Conservation (phyloP, 1,140 invertebrate species). For the Calliphora vicina region DNA sequence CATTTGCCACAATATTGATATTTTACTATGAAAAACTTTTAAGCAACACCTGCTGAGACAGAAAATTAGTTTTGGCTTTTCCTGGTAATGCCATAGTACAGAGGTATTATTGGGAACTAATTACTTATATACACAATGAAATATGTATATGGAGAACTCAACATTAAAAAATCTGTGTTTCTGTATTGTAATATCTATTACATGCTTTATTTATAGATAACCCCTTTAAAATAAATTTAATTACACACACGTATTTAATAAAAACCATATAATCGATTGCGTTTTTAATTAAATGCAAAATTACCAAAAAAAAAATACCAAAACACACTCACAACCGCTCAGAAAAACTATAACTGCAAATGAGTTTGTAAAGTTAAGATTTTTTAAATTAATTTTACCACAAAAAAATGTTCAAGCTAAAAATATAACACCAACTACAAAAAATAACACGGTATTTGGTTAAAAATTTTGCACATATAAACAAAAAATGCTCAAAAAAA, state of each 20-base stretch:
- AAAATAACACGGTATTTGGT: neutral
- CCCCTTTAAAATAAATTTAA: neutral
- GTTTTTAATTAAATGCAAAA: neutral
- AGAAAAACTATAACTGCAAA: too few relatives aligned
- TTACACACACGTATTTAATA: neutral
- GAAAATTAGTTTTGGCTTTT: too few relatives aligned
- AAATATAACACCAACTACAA: neutral
- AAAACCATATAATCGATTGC: neutral
- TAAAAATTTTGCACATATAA: neutral
- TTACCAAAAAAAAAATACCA: neutral
- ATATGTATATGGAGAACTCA: too few relatives aligned
- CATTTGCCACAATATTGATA: too few relatives aligned
- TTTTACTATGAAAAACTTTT: too few relatives aligned
- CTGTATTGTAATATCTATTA: too few relatives aligned
- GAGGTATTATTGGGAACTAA: too few relatives aligned
- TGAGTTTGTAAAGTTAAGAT: neutral
- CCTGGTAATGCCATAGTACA: too few relatives aligned
- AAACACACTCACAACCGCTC: too few relatives aligned
- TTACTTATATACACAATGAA: too few relatives aligned
- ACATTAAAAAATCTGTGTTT: too few relatives aligned
- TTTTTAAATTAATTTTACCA: neutral
- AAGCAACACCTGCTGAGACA: too few relatives aligned
- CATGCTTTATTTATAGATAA: neutral
- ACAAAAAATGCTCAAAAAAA: neutral
- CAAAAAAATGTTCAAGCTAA: neutral